phyloP scores from a whole-genome alignment of 35 echinoderm and acorn worm species.

The Acanthaster planci region DNA sequence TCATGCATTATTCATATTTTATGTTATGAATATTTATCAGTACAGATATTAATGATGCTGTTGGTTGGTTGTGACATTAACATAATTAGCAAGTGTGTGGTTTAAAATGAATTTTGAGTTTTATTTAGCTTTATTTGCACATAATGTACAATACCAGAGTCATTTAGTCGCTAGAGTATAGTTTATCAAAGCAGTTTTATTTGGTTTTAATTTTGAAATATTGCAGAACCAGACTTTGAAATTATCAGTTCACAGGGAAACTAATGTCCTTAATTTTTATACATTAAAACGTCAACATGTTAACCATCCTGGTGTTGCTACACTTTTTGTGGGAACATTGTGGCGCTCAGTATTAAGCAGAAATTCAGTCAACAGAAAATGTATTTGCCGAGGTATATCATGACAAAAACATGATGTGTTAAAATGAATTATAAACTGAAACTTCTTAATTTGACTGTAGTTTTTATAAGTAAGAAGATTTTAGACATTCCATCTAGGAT shows the following conservation, averaged over 20 bases:
- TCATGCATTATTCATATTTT: background rate
- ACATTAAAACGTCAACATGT: too few species aligned
- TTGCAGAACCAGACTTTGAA: background rate
- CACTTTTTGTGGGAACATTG: too few species aligned
- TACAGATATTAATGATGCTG: conserved; percentile 16
- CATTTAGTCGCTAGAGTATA: conserved; percentile 6
- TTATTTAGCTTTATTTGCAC: background rate
- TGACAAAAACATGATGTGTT: too few species aligned
- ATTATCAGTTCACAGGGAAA: background rate
- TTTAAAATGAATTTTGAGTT: background rate
- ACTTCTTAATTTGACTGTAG: too few species aligned
- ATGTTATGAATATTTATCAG: conserved; percentile 23
- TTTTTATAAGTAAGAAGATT: too few species aligned
- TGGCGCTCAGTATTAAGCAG: too few species aligned
- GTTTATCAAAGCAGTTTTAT: conserved; percentile 30
- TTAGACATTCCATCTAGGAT: too few species aligned
- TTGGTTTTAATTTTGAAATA: conserved; percentile 18
- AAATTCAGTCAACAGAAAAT: too few species aligned
- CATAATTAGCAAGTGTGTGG: conserved; percentile 13
- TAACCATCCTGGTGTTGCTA: too few species aligned
- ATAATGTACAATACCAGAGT: conserved; percentile 12
- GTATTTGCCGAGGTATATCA: too few species aligned
- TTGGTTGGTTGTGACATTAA: background rate
- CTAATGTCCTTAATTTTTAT: too few species aligned
- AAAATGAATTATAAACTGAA: too few species aligned